These are phyloP conservation scores for Lysiphlebus fabarum DNA, from an alignment of 1,140 invertebrate genomes.

Conservation along the genomic window DNA sequence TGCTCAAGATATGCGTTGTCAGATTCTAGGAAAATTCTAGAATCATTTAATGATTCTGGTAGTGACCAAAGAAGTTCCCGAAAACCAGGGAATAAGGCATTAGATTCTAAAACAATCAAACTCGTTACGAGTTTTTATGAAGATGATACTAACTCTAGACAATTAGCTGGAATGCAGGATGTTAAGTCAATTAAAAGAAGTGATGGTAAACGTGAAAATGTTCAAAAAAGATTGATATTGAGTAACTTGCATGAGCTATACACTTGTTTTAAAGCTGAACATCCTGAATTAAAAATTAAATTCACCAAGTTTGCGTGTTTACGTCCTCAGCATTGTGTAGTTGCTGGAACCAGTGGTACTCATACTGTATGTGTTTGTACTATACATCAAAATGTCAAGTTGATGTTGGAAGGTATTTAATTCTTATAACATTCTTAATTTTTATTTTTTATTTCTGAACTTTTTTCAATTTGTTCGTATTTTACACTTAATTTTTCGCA, in stretches of 20 bases:
- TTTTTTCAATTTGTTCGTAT: background rate
- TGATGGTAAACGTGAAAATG: background rate
- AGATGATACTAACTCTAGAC: conserved; percentile 3
- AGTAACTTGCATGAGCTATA: conserved; percentile 4
- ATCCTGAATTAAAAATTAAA: background rate
- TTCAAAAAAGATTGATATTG: conserved; percentile 13
- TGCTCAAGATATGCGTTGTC: no score
- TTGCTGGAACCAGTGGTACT: conserved; percentile 3
- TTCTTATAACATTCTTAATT: background rate
- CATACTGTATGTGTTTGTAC: conserved; percentile 17
- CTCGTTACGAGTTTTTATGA: conserved; percentile 1
- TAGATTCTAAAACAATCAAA: background rate
- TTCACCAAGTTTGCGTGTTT: conserved; percentile 7
- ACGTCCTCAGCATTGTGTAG: conserved; percentile 4
- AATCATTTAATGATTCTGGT: no score
- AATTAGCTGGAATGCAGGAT: conserved; percentile 6
- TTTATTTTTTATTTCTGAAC: background rate
- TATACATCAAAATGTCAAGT: conserved; percentile 14
- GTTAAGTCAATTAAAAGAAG: background rate
- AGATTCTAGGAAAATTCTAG: no score
- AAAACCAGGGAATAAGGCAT: conserved; percentile 5
- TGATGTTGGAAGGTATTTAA: conserved; percentile 14
- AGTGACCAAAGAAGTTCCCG: background rate
- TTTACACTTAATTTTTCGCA: background rate
- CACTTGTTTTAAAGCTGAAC: background rate